phyloP scores from a whole-genome alignment of 2,797 vertebrate species.

The Enteromius treurensis region DNA sequence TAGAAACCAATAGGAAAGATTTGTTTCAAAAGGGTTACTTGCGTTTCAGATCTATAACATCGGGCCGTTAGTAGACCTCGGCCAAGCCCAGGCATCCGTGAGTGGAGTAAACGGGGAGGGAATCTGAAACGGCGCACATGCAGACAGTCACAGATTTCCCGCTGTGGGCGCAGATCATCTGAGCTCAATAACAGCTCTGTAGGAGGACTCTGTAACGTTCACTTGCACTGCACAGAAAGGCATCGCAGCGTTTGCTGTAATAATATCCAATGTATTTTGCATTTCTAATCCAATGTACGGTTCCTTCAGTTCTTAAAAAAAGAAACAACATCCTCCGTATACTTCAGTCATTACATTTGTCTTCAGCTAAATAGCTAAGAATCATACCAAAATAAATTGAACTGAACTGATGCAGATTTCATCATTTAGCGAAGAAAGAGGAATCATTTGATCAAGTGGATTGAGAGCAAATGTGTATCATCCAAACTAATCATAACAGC shows the following conservation, averaged over 20 bases:
- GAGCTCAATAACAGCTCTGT: neutral
- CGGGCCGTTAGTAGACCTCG: slow-evolving; percentile 14
- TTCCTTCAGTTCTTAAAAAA: neutral
- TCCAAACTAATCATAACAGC: neutral
- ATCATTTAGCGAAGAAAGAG: neutral
- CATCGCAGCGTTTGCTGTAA: neutral
- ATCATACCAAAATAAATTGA: neutral
- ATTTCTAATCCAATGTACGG: neutral
- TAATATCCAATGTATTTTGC: neutral
- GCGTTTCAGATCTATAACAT: slow-evolving; percentile 34
- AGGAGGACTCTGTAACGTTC: neutral
- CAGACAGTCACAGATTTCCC: slow-evolving; percentile 12
- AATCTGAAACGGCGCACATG: slow-evolving; percentile 26
- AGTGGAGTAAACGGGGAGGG: slow-evolving; percentile 31
- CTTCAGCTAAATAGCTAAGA: neutral
- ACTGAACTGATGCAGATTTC: neutral
- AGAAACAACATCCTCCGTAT: neutral
- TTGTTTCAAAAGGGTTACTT: slow-evolving; percentile 46
- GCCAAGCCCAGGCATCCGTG: slow-evolving; percentile 8
- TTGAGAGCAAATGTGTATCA: neutral
- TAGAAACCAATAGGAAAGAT: slow-evolving; percentile 51
- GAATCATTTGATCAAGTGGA: neutral
- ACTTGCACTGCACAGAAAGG: neutral
- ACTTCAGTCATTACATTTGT: neutral
- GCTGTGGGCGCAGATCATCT: neutral